These are phyloP conservation scores for Tinea semifulvella DNA, from an alignment of 2,888 invertebrate genomes.

Conservation along the genomic window DNA sequence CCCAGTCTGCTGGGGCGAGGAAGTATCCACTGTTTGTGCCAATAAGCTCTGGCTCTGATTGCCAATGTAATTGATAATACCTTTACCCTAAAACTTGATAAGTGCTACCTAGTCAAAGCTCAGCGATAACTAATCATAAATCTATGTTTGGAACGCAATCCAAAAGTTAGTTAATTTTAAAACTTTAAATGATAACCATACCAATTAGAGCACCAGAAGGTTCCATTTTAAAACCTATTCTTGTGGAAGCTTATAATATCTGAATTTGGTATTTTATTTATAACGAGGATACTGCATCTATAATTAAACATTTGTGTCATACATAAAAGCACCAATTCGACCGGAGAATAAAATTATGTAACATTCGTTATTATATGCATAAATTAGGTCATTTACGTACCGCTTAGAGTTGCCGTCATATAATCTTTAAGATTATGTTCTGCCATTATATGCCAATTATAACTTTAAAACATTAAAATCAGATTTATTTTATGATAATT, in stretches of 20 bases:
- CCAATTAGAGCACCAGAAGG: neutral
- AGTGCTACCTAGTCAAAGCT: too few species aligned
- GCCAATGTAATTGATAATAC: too few species aligned
- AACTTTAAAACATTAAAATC: neutral
- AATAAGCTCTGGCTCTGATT: too few species aligned
- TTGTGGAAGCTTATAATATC: too few species aligned
- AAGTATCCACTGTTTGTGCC: too few species aligned
- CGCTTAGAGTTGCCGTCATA: slow-evolving; percentile 46
- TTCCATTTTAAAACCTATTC: neutral
- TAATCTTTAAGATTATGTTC: slow-evolving; percentile 47
- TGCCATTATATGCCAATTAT: slow-evolving; percentile 32
- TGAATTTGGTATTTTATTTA: slow-evolving; percentile 2
- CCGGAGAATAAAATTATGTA: slow-evolving; percentile 44
- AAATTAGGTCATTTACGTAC: slow-evolving; percentile 27
- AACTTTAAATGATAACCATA: neutral
- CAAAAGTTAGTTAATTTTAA: neutral
- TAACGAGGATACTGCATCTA: slow-evolving; percentile 39
- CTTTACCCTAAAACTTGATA: too few species aligned
- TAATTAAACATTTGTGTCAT: slow-evolving; percentile 56
- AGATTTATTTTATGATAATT: neutral
- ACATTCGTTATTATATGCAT: slow-evolving; percentile 20
- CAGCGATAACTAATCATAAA: too few species aligned
- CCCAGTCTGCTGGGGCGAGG: too few species aligned
- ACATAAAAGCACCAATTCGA: slow-evolving; percentile 17
- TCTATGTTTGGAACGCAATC: neutral